phyloP scores from a whole-genome alignment of 2,797 vertebrate species.

The Selene dorsalis region DNA sequence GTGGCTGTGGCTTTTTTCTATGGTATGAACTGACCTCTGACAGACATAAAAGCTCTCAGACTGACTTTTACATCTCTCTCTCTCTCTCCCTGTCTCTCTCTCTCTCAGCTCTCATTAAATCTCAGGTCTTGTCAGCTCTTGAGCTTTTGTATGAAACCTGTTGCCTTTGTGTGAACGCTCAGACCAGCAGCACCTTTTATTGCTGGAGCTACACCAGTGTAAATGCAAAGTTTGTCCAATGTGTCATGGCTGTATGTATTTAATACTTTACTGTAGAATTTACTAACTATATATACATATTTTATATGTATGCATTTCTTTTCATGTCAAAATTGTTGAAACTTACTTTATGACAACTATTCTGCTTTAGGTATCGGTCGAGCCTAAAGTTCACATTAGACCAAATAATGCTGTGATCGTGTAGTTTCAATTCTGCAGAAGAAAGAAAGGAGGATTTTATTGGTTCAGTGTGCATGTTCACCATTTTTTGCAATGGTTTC shows the following conservation, averaged over 20 bases:
- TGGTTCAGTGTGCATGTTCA: background rate
- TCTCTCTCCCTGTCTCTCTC: background rate
- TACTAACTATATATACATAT: background rate
- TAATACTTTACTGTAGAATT: slow-evolving; percentile 6
- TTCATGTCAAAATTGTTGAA: background rate
- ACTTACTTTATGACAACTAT: background rate
- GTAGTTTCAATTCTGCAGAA: slow-evolving; percentile 4
- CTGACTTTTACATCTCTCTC: background rate
- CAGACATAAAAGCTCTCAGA: background rate
- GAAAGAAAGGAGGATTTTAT: background rate
- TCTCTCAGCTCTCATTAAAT: slow-evolving; percentile 5
- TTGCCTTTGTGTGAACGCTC: slow-evolving; percentile 49
- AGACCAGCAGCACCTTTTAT: slow-evolving; percentile 34
- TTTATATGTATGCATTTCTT: background rate
- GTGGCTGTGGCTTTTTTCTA: background rate
- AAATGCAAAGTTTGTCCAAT: slow-evolving; percentile 5
- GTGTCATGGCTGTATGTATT: slow-evolving; percentile 19
- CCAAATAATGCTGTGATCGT: slow-evolving; percentile 33
- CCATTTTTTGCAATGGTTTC: background rate
- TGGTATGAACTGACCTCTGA: background rate
- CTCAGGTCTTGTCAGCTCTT: slow-evolving; percentile 69
- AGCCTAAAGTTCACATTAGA: slow-evolving; percentile 22
- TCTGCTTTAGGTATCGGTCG: background rate
- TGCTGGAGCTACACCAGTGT: slow-evolving; percentile 14
- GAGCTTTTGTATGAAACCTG: slow-evolving; percentile 34